phyloP scores from a whole-genome alignment of 2,888 invertebrate species.

The Parnassius mnemosyne region DNA sequence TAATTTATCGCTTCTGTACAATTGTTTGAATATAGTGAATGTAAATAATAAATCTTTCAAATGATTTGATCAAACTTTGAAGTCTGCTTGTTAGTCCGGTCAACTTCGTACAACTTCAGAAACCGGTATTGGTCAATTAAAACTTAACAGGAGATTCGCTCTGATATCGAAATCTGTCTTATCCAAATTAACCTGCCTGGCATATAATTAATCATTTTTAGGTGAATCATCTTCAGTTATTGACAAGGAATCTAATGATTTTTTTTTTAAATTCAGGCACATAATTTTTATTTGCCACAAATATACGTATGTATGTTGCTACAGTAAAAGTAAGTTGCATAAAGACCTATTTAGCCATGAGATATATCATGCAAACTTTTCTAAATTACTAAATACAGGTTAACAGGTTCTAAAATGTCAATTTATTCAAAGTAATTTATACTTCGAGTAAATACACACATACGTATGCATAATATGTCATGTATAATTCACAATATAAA shows the following conservation, averaged over 20 bases:
- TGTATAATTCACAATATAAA: no score
- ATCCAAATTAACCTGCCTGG: slow-evolving; percentile 8
- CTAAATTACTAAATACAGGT: no score
- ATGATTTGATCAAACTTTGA: slow-evolving; percentile 22
- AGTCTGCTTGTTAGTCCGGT: slow-evolving; percentile 8
- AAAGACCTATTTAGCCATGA: no score
- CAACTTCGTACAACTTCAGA: slow-evolving; percentile 20
- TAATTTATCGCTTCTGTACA: background rate
- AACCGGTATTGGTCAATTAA: slow-evolving; percentile 25
- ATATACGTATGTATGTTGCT: no score
- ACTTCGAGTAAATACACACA: no score
- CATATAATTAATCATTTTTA: slow-evolving; percentile 4
- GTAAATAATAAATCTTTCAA: slow-evolving; percentile 22
- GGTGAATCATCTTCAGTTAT: background rate
- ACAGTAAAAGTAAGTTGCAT: no score
- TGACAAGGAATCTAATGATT: background rate
- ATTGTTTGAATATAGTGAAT: slow-evolving; percentile 4
- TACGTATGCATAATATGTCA: no score
- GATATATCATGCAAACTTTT: no score
- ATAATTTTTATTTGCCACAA: no score
- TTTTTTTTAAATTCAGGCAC: no score
- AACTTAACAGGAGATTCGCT: slow-evolving; percentile 21
- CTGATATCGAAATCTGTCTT: slow-evolving; percentile 17
- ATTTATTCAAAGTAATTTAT: no score
- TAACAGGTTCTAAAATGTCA: no score